A percentile compares a stretch with the other conserved stretches of the same genome.
phyloP scores from a whole-genome alignment of 2,113 vertebrate genomes.

The Burhinus bistriatus region DNA sequence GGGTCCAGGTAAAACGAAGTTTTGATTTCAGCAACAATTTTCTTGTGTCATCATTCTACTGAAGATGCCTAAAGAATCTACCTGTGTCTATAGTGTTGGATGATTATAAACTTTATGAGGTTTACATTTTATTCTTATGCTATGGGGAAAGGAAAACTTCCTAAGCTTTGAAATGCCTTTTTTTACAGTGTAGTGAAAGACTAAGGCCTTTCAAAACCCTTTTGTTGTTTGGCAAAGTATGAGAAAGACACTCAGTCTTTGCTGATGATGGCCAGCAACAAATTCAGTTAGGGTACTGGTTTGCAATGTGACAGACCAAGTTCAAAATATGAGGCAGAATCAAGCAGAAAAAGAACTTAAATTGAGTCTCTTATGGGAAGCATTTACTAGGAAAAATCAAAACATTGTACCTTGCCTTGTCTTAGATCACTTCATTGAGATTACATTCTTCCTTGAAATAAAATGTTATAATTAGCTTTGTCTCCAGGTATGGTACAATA shows the following conservation, averaged over 20 bases:
- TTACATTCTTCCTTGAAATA: not conserved
- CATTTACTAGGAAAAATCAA: not conserved
- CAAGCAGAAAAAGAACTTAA: not conserved
- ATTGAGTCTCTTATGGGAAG: not conserved
- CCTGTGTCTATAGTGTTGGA: not conserved
- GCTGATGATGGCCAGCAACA: not conserved
- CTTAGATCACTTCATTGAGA: not conserved
- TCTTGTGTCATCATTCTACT: accelerated
- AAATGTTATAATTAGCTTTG: not conserved
- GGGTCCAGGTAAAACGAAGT: not conserved
- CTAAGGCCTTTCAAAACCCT: not conserved
- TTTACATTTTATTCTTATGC: not conserved
- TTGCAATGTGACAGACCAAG: not conserved
- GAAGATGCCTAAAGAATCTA: not conserved
- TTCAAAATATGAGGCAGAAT: not conserved
- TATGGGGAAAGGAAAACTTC: not conserved
- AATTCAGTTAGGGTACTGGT: not conserved
- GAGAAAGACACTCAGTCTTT: not conserved
- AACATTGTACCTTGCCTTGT: not conserved
- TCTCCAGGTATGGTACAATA: not conserved
- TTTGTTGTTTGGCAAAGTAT: not conserved
- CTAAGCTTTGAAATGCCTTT: not conserved
- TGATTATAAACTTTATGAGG: not conserved
- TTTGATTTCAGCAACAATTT: accelerated
- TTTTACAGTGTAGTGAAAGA: not conserved